Percentiles rank a stretch among this genome's conserved stretches.
Conservation (phyloP, 2,113 vertebrate species). For the Sprattus sprattus region DNA sequence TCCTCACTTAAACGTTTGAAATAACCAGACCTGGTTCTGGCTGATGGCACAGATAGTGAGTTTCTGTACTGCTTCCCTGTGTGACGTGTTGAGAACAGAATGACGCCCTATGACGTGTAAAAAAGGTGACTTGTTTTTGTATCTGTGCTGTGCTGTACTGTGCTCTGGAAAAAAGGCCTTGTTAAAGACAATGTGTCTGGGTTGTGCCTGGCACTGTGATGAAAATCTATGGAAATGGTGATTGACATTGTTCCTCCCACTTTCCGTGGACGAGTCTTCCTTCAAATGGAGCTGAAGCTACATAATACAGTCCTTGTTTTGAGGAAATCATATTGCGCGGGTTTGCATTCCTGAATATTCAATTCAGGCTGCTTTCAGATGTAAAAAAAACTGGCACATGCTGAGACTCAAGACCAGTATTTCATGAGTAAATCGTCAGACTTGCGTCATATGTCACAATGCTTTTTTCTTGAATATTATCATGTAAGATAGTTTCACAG, state of each 20-base stretch:
- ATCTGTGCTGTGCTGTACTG: background rate
- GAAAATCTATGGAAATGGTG: constrained; percentile 51
- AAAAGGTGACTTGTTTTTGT: constrained; percentile 30
- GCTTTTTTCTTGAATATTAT: background rate
- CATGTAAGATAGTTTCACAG: background rate
- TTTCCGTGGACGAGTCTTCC: constrained; percentile 47
- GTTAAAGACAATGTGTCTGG: background rate
- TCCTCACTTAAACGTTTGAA: background rate
- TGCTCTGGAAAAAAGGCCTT: background rate
- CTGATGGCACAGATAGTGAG: background rate
- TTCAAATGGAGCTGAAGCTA: constrained; percentile 47
- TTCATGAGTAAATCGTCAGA: constrained; percentile 37
- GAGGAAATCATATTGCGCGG: constrained; percentile 44
- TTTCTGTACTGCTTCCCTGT: background rate
- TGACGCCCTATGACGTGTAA: background rate
- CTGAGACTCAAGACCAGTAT: constrained; percentile 21
- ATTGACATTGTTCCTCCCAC: constrained; percentile 56
- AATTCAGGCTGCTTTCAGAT: constrained; percentile 53
- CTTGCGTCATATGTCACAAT: constrained; percentile 13
- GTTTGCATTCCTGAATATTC: constrained; percentile 59
- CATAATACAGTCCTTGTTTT: constrained; percentile 60
- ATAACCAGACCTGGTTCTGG: background rate
- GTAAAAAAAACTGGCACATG: constrained; percentile 39
- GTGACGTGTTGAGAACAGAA: background rate
- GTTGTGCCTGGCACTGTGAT: constrained; percentile 22